phyloP scores from a whole-genome alignment of 92 coral and sea anemone genomes.

The Porites lobata region DNA sequence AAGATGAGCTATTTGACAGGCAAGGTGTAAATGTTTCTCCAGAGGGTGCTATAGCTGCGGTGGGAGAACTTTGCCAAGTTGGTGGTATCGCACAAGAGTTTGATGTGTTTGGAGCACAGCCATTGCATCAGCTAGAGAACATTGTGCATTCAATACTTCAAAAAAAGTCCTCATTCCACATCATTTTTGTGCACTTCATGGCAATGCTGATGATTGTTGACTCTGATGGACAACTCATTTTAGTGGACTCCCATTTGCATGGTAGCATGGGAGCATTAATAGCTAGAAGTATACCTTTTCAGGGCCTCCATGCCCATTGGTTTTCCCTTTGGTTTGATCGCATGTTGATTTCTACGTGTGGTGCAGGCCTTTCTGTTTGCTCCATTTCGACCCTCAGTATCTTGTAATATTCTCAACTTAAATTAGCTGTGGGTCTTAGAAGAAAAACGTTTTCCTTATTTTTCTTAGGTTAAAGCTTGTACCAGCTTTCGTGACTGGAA shows the following conservation, averaged over 20 bases:
- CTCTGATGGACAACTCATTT: background rate
- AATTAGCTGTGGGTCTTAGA: background rate
- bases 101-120: too few species aligned
- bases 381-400: constrained; percentile 2
- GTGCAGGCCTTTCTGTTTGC: constrained; percentile 2
- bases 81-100: too few species aligned
- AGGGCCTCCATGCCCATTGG: background rate
- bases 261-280: constrained; percentile 36
- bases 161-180: constrained; percentile 17
- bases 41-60: too few species aligned
- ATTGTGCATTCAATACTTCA: constrained; percentile 8
- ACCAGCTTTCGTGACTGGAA: background rate
- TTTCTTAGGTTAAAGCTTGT: background rate
- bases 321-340: constrained; percentile 26
- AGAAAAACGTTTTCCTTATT: background rate
- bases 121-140: background rate
- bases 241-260: constrained; percentile 39
- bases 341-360: constrained; percentile 10
- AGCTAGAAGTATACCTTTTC: constrained; percentile 10
- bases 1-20: too few species aligned
- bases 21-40: too few species aligned
- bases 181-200: background rate
- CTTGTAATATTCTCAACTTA: background rate
- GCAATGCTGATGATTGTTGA: constrained; percentile 30
- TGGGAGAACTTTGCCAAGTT: too few species aligned